Evolutionary conservation across 2,797 vertebrate genomes (phyloP), one percentile per base, ranked within the genome.

Genomic region (Anolis apletophallus): DNA sequence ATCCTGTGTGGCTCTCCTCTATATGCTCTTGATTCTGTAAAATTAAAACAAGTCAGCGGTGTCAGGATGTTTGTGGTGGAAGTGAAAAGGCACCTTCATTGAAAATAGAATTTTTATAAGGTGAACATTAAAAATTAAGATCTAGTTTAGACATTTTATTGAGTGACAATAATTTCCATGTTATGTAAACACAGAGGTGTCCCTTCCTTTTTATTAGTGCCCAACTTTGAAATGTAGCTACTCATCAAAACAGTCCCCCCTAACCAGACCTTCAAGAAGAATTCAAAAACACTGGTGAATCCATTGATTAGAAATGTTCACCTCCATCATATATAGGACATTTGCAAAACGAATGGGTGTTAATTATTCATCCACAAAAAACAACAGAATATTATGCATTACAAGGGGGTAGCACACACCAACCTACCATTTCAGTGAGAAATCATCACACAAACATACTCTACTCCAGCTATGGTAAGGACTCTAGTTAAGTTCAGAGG

Each of bases 1-100:
- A 99, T 94, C 99, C 99, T 5, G 98, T 98, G 93, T 93, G 96
- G 94, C 98, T 99, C 82, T 94, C 97, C 96, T 99, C 98, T 89
- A 97, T 91, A 87, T 98, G 98, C 91, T 97, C 97, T 94, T 96
- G 95, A 32, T 86, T 95, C 95, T 97, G 93, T 91, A 94, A 96
- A 90, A 94, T 52, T 94, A 92, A 95, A 94, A 26, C 2, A 89
- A 91, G 75, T 0, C 0, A 57, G 88, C 29, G 83, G 1, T 13
- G 13, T 80, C 26, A 40, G 12, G 7, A 77, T 78, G 14, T 34
- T 34, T 34, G 50, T 32, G 52, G 21, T 55, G 26, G 29, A 80
- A 71, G 40, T 52, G 17, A n/a, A 64, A 50, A 1, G 29, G 21
- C 23, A 21, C 8, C 6, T 79, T 79, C 57, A 64, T 19, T n/a